These are phyloP conservation scores for Phanerotoma sp. DNA, from an alignment of 2,888 invertebrate species.

Conservation along the genomic window DNA sequence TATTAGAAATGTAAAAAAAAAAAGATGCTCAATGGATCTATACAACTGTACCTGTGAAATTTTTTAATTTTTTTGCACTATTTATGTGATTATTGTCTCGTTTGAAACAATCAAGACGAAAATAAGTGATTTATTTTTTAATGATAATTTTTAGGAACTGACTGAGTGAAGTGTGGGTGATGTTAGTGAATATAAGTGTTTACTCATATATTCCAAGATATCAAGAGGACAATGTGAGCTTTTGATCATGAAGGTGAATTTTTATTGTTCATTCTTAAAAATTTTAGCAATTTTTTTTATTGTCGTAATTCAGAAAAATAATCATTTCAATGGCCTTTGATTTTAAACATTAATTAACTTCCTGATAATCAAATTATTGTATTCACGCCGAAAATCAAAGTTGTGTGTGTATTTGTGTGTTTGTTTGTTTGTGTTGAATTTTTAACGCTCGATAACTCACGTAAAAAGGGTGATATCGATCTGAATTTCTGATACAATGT, in stretches of 20 bases:
- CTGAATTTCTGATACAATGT: too few species aligned
- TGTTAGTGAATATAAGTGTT: background rate
- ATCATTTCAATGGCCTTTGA: too few species aligned
- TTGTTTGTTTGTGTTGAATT: too few species aligned
- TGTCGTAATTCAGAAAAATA: too few species aligned
- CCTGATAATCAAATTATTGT: too few species aligned
- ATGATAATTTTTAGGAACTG: background rate
- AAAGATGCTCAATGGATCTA: background rate
- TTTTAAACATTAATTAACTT: too few species aligned
- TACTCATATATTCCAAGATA: slow-evolving; percentile 36
- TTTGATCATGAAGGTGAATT: slow-evolving; percentile 48
- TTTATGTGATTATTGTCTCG: background rate
- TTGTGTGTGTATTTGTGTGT: too few species aligned
- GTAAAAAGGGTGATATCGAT: too few species aligned
- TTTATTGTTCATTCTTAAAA: slow-evolving; percentile 10
- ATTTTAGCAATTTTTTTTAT: too few species aligned
- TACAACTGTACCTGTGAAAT: background rate
- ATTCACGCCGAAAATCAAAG: too few species aligned
- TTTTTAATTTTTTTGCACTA: too few species aligned
- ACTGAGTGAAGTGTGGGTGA: background rate
- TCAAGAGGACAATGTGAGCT: slow-evolving; percentile 46
- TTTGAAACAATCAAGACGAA: background rate
- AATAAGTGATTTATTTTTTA: background rate
- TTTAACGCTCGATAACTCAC: too few species aligned
- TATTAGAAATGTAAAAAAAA: background rate